phyloP scores from a whole-genome alignment of 2,797 vertebrate species.

The Arrhamphus sclerolepis region DNA sequence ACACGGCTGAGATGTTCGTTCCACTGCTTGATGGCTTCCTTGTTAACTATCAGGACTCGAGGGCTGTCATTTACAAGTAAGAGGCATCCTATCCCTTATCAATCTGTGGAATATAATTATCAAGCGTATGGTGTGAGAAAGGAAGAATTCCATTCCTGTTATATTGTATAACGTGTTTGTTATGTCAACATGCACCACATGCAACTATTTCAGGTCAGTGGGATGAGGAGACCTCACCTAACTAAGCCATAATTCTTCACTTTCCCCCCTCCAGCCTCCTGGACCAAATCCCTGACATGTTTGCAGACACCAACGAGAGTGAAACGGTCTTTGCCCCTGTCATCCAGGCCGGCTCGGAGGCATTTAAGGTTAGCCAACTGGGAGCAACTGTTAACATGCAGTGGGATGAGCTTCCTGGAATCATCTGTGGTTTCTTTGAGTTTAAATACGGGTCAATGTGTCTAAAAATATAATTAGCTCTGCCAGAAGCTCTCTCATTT shows the following conservation, averaged over 20 bases:
- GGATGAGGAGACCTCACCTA: neutral
- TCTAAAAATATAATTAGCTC: too few species aligned
- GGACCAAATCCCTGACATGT: constrained; percentile 98
- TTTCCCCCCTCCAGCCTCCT: constrained; percentile 82
- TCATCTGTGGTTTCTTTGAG: neutral
- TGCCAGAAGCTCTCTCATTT: too few species aligned
- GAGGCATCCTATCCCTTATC: constrained; percentile 4
- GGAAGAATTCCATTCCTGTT: too few species aligned
- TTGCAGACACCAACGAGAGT: constrained; percentile 92
- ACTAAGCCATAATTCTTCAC: too few species aligned
- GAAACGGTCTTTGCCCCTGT: constrained; percentile 95
- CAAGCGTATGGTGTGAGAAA: neutral
- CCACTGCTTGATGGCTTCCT: constrained; percentile 96
- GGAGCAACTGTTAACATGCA: constrained; percentile 42
- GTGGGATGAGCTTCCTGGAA: neutral
- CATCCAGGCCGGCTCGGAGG: constrained; percentile 95
- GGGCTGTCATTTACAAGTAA: constrained; percentile 91
- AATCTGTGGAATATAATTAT: neutral
- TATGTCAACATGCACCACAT: too few species aligned
- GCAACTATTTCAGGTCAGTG: too few species aligned
- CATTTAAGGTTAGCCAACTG: constrained; percentile 87
- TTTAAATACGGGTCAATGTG: too few species aligned
- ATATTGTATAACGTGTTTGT: too few species aligned
- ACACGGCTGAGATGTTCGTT: constrained; percentile 93
- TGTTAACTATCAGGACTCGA: constrained; percentile 91